Percentiles rank a stretch among this genome's conserved stretches.
These are phyloP conservation scores for Tenodera sinensis DNA, from an alignment of 2,888 invertebrate genomes.

Conservation along the genomic window DNA sequence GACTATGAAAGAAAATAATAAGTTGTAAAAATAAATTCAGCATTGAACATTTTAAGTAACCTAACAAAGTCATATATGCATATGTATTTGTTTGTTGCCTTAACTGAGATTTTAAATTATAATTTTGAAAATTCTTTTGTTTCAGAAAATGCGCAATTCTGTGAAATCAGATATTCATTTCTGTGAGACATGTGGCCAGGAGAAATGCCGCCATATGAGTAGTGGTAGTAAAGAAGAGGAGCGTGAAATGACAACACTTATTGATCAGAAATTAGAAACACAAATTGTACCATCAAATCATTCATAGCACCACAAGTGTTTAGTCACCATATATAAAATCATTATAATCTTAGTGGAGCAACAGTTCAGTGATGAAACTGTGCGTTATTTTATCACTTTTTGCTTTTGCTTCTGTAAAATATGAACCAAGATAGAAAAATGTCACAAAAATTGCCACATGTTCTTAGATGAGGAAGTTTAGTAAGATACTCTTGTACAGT, in stretches of 20 bases:
- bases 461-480: background rate
- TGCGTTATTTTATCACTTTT: background rate
- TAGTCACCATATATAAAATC: background rate
- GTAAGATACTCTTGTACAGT: background rate
- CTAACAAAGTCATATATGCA: too few species aligned
- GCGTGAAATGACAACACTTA: constrained; percentile 44
- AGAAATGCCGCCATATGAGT: constrained; percentile 67
- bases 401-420: background rate
- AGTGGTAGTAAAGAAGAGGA: constrained; percentile 49
- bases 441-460: background rate
- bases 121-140: constrained; percentile 36
- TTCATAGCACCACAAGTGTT: background rate
- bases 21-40: too few species aligned
- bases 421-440: background rate
- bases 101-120: too few species aligned
- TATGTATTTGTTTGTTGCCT: too few species aligned
- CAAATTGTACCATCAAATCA: constrained; percentile 4
- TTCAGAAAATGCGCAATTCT: constrained; percentile 72
- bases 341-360: background rate
- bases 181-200: constrained; percentile 69
- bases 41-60: too few species aligned
- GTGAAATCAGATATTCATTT: constrained; percentile 73
- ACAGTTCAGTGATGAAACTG: background rate
- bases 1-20: too few species aligned
- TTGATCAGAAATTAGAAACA: constrained; percentile 36